A percentile compares a stretch with the other conserved stretches of the same genome.
These are phyloP conservation scores for Pseudotriccus pelzelni DNA, from an alignment of 2,797 vertebrate genomes.

Conservation along the genomic window DNA sequence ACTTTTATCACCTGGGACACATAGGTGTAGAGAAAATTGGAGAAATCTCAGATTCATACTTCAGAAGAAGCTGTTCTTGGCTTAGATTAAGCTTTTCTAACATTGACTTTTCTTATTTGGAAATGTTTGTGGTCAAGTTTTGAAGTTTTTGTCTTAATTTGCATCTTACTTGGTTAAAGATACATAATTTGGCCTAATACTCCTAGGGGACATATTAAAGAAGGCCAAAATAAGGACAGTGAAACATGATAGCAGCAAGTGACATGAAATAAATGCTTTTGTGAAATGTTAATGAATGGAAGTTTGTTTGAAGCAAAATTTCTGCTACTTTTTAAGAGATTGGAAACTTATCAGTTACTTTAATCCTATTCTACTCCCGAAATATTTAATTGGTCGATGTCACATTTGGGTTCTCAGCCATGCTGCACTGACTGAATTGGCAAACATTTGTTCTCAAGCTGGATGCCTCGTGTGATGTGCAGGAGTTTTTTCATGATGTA, in stretches of 20 bases:
- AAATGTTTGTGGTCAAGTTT: neutral
- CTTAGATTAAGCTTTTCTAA: neutral
- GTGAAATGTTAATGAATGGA: neutral
- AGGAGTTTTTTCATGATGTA: neutral
- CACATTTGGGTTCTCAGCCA: neutral
- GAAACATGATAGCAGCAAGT: neutral
- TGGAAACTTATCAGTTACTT: neutral
- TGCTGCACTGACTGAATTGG: neutral
- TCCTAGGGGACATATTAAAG: fast-evolving
- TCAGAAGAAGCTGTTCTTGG: neutral
- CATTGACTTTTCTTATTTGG: neutral
- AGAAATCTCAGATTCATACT: neutral
- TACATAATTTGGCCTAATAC: neutral
- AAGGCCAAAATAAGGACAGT: neutral
- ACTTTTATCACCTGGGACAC: neutral
- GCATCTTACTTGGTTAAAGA: neutral
- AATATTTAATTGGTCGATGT: neutral
- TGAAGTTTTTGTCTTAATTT: neutral
- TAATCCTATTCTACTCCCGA: neutral
- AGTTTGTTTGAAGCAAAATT: neutral
- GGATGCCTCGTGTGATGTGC: neutral
- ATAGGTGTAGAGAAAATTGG: neutral
- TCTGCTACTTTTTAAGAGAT: neutral
- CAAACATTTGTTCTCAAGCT: neutral
- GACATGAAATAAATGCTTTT: neutral